Conservation (phyloP, 2,888 invertebrate genomes). For the Hydroisotoma schaefferi region DNA sequence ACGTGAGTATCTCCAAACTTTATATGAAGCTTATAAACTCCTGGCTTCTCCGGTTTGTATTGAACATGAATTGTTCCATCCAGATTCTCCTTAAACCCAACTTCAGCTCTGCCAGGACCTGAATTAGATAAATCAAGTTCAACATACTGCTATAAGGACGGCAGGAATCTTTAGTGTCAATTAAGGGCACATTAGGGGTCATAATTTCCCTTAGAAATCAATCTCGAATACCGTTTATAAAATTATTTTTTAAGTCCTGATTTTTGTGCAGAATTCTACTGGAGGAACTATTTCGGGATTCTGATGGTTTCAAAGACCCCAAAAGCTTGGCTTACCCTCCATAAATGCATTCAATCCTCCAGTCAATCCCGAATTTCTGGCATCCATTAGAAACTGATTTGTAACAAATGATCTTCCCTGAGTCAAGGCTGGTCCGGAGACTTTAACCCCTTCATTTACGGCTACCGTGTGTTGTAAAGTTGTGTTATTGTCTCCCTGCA, state of each 20-base stretch:
- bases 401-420: constrained; percentile 42
- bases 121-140: too few relatives aligned
- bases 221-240: too few relatives aligned
- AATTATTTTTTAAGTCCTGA: too few relatives aligned
- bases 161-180: too few relatives aligned
- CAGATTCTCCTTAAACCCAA: constrained; percentile 44
- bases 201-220: too few relatives aligned
- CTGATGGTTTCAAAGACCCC: neutral
- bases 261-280: neutral
- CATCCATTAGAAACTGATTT: constrained; percentile 45
- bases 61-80: constrained; percentile 46
- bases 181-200: too few relatives aligned
- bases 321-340: constrained; percentile 27
- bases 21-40: constrained; percentile 35
- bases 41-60: constrained; percentile 45
- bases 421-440: constrained; percentile 38
- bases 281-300: neutral
- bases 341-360: constrained; percentile 47
- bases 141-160: too few relatives aligned
- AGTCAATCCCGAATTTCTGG: constrained; percentile 41
- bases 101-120: constrained; percentile 47
- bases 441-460: constrained; percentile 37
- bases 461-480: constrained; percentile 33
- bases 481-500: constrained; percentile 44
- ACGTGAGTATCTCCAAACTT: constrained; percentile 44